Conservation (phyloP, 2,888 invertebrate genomes). For the Kuschelorhynchus macadamiae region DNA sequence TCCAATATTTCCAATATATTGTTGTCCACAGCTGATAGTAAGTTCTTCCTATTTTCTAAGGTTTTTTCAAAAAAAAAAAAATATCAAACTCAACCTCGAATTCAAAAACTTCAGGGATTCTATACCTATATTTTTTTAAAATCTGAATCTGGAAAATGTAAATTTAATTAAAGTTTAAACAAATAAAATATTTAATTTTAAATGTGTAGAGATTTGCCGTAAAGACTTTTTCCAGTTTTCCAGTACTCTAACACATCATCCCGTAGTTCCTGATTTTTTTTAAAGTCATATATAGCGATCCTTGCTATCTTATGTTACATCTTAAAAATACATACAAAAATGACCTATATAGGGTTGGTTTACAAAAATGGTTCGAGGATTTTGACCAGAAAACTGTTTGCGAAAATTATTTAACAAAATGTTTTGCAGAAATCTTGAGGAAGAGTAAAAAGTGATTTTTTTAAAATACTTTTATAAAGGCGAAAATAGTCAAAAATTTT, state of each 20-base stretch:
- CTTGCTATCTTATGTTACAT: constrained; percentile 1
- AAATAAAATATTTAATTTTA: not conserved
- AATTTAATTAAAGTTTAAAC: not conserved
- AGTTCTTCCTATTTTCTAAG: not conserved
- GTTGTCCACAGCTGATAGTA: constrained; percentile 3
- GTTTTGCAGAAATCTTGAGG: not conserved
- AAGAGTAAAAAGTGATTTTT: constrained; percentile 1
- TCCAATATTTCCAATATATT: constrained; percentile 10
- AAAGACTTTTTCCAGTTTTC: not conserved
- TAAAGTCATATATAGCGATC: constrained; percentile 8
- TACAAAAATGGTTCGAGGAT: not conserved
- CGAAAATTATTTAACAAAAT: not conserved
- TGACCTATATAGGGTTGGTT: not conserved
- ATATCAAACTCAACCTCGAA: constrained; percentile 1
- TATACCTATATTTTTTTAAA: not conserved
- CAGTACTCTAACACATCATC: constrained; percentile 7
- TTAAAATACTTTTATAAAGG: too few relatives aligned
- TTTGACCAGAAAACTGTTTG: too few relatives aligned
- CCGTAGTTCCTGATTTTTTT: constrained; percentile 6
- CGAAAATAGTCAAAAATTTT: too few relatives aligned
- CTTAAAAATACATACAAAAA: constrained; percentile 9
- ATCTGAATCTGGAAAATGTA: constrained; percentile 1
- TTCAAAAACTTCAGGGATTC: constrained; percentile 6
- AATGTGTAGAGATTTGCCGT: not conserved
- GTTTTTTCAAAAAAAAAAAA: constrained; percentile 5